Conservation (phyloP, 2,888 invertebrate genomes). For the Tiliacea citrago region DNA sequence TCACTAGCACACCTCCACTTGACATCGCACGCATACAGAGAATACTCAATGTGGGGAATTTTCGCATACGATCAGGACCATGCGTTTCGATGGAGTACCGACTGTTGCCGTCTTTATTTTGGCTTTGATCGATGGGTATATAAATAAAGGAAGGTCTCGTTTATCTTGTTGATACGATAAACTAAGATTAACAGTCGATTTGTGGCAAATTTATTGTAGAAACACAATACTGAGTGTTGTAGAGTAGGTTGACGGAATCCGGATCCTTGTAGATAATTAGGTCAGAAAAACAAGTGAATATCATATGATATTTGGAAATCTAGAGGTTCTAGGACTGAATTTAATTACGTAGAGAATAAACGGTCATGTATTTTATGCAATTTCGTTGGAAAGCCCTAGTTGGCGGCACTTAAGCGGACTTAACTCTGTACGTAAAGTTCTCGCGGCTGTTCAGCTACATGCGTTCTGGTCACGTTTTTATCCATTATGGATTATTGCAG, state of each 20-base stretch:
- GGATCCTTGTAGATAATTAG: slow-evolving; percentile 8
- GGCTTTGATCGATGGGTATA: slow-evolving; percentile 61
- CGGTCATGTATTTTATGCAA: slow-evolving; percentile 40
- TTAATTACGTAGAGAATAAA: slow-evolving; percentile 31
- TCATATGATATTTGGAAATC: neutral
- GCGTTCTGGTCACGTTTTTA: slow-evolving; percentile 68
- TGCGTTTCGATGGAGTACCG: slow-evolving; percentile 58
- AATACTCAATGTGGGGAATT: slow-evolving; percentile 89
- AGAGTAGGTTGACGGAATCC: slow-evolving; percentile 26
- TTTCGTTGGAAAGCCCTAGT: slow-evolving; percentile 57
- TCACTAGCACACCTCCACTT: slow-evolving; percentile 79
- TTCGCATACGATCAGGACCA: slow-evolving; percentile 75
- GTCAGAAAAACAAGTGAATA: slow-evolving; percentile 1
- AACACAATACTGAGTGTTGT: slow-evolving; percentile 8
- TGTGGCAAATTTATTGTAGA: slow-evolving; percentile 27
- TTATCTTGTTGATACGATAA: slow-evolving; percentile 54
- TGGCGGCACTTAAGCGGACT: slow-evolving; percentile 58
- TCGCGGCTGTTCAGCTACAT: slow-evolving; percentile 57
- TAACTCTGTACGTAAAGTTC: slow-evolving; percentile 57
- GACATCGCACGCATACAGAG: slow-evolving; percentile 84
- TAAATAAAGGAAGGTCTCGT: slow-evolving; percentile 60
- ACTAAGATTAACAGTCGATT: slow-evolving; percentile 58
- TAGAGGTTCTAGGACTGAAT: neutral
- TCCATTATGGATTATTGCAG: slow-evolving; percentile 65
- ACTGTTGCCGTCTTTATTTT: slow-evolving; percentile 67